phyloP scores from a whole-genome alignment of 1,140 invertebrate genomes.

The Pogonus chalceus region DNA sequence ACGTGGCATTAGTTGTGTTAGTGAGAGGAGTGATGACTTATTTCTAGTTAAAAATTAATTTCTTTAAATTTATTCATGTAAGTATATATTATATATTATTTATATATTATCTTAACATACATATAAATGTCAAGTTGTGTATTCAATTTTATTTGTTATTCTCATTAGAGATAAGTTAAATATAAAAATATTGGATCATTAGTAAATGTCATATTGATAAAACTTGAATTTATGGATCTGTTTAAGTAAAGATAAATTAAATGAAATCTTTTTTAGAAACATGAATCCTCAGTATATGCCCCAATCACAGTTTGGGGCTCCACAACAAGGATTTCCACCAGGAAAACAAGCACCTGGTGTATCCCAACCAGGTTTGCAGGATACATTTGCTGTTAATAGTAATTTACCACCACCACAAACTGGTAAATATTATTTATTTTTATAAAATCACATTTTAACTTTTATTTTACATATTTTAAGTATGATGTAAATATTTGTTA shows the following conservation, averaged over 20 bases:
- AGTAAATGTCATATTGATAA: background rate
- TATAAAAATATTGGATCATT: slow-evolving; percentile 9
- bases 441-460: slow-evolving; percentile 1
- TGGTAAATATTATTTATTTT: slow-evolving; percentile 13
- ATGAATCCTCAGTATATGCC: slow-evolving; percentile 31
- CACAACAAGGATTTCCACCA: slow-evolving; percentile 21
- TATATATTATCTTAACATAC: slow-evolving; percentile 10
- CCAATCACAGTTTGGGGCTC: slow-evolving; percentile 10
- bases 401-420: slow-evolving; percentile 12
- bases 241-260: too few species aligned
- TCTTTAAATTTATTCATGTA: slow-evolving; percentile 23
- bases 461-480: too few species aligned
- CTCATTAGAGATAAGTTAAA: background rate
- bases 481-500: too few species aligned
- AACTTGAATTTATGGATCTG: background rate
- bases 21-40: slow-evolving; percentile 33
- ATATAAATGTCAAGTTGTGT: slow-evolving; percentile 7
- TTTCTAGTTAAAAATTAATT: slow-evolving; percentile 35
- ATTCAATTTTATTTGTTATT: slow-evolving; percentile 10
- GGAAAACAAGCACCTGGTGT: slow-evolving; percentile 14
- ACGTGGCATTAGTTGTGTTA: slow-evolving; percentile 44
- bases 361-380: slow-evolving; percentile 3
- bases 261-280: slow-evolving; percentile 14
- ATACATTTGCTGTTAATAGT: background rate
- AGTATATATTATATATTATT: slow-evolving; percentile 31